phyloP scores from a whole-genome alignment of 2,888 invertebrate species.

The Baronia brevicornis region DNA sequence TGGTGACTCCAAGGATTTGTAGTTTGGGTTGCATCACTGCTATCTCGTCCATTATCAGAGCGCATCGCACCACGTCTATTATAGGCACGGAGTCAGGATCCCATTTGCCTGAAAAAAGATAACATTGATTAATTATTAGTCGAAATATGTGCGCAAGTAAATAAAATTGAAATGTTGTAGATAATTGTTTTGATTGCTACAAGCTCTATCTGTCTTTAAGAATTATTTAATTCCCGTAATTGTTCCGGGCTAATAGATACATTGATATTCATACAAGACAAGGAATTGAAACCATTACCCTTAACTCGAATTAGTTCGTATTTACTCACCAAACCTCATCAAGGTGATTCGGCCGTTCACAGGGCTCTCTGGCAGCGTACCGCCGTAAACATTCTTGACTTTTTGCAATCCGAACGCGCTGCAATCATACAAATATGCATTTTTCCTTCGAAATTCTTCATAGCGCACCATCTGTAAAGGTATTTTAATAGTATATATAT shows the following conservation, averaged over 20 bases:
- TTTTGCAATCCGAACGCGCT: conserved; percentile 50
- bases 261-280: too few species aligned
- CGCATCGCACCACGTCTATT: conserved; percentile 54
- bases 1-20: conserved; percentile 60
- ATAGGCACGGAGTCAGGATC: conserved; percentile 45
- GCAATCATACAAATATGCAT: conserved; percentile 51
- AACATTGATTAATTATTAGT: not conserved
- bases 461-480: conserved; percentile 55
- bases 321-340: conserved; percentile 54
- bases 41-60: conserved; percentile 59
- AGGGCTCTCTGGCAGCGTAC: conserved; percentile 56
- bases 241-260: too few species aligned
- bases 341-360: conserved; percentile 52
- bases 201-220: too few species aligned
- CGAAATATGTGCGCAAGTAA: not conserved
- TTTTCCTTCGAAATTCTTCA: conserved; percentile 50
- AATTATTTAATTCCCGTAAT: too few species aligned
- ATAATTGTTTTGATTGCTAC: too few species aligned
- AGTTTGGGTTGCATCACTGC: conserved; percentile 59
- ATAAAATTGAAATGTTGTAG: not conserved
- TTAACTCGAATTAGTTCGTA: too few species aligned
- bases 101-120: conserved; percentile 47
- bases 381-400: conserved; percentile 53
- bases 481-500: not conserved
- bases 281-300: too few species aligned